Conservation (phyloP, 2,888 invertebrate genomes). For the Maniola hyperantus region DNA sequence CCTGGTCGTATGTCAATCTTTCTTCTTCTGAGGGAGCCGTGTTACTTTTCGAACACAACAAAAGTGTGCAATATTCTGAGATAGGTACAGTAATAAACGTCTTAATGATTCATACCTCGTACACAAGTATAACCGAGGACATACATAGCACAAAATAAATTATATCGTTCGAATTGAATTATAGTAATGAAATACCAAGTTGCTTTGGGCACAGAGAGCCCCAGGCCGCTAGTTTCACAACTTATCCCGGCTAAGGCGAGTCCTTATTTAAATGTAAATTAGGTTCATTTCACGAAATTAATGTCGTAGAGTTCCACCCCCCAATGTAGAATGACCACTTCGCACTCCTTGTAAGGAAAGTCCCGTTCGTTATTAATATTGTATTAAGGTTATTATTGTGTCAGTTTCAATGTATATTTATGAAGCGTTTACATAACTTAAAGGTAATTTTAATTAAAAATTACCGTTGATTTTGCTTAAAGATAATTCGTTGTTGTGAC, state of each 20-base stretch:
- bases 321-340: slow-evolving; percentile 65
- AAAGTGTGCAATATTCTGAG: slow-evolving; percentile 19
- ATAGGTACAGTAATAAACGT: slow-evolving; percentile 29
- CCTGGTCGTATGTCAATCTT: not conserved
- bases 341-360: slow-evolving; percentile 39
- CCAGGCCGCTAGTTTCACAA: slow-evolving; percentile 81
- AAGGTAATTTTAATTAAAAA: slow-evolving; percentile 3
- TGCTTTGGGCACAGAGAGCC: slow-evolving; percentile 76
- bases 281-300: slow-evolving; percentile 95
- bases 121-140: slow-evolving; percentile 31
- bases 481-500: not conserved
- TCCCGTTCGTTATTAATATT: slow-evolving; percentile 21
- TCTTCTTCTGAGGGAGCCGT: not conserved
- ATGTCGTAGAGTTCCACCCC: slow-evolving; percentile 86
- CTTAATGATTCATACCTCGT: slow-evolving; percentile 37
- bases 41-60: slow-evolving; percentile 6
- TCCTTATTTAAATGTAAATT: slow-evolving; percentile 95
- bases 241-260: slow-evolving; percentile 82
- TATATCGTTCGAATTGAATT: slow-evolving; percentile 77
- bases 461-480: not conserved
- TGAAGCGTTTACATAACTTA: slow-evolving; percentile 2
- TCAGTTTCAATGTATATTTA: slow-evolving; percentile 17
- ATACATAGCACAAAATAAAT: slow-evolving; percentile 44
- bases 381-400: slow-evolving; percentile 7
- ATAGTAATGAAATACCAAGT: slow-evolving; percentile 78